Base-by-base conservation (phyloP, 1,140 invertebrate species). In the Araneus ventricosus region DNA sequence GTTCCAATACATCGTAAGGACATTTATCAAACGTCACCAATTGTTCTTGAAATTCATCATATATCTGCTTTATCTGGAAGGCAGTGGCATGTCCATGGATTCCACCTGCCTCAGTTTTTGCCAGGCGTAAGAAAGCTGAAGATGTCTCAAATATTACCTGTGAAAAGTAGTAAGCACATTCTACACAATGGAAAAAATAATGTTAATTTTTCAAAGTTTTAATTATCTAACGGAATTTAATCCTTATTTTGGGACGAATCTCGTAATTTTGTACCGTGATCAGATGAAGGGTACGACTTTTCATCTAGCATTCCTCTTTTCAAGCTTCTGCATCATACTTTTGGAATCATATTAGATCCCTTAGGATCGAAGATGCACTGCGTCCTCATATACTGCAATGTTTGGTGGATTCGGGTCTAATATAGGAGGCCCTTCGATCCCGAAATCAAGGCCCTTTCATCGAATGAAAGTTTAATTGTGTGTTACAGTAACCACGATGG, bases 21-120 rank as follows among this genome's bases (percentile, higher is more conserved):
- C 97, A 97, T 20, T 97, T 97, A 2, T 98, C 97, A 95, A 99
- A 99, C 2, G 97, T 97, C 52, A 97, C 97, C 95, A 98, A 98
- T 87, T 97, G 97, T 88, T 98, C 97, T 94, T 98, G 97, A 95
- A 99, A 99, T 95, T 99, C 98, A 37, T 97, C 96, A 94, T 97
- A 98, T 90, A 99, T 97, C 59, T 96, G 96, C 27, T 97, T 96
- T 52, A 97, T 95, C 95, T 95, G 95, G 5, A 96, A 96, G 95
- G 98, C 98, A 4, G 99, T 96, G 30, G 97, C 97, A 94, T 98
- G 97, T 75, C 98, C 98, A 95, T 98, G 97, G 93, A 98, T 96
- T 10, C 98, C 98, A 91, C 98, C 98, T 94, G 99, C 97, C 96
- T 99, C 98, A 52, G 99, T 97, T 96, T 99, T 98, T 96, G 99